These are phyloP conservation scores for Caiman crocodilus DNA, from an alignment of 2,797 vertebrate species.

Conservation along the genomic window DNA sequence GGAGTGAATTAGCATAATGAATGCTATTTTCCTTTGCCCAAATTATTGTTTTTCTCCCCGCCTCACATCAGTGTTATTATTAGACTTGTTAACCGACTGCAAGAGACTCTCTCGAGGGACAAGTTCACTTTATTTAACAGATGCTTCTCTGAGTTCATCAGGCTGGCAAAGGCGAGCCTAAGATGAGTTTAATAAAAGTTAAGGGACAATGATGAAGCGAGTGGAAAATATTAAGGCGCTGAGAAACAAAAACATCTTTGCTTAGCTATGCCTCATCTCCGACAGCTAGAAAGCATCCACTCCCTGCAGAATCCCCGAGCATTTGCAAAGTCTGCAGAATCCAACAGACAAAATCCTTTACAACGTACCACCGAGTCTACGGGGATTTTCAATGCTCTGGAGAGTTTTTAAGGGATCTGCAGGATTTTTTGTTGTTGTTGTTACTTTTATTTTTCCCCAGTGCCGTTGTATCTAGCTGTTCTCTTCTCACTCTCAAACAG, in stretches of 20 bases:
- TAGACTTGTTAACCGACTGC: constrained; percentile 52
- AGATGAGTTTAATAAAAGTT: constrained; percentile 52
- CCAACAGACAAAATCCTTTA: constrained; percentile 37
- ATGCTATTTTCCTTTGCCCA: constrained; percentile 10
- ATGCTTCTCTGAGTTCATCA: constrained; percentile 38
- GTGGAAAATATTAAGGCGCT: constrained; percentile 38
- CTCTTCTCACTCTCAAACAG: not conserved
- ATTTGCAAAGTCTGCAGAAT: constrained; percentile 60
- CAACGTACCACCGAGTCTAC: constrained; percentile 12
- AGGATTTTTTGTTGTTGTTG: constrained; percentile 9
- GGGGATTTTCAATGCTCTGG: constrained; percentile 43
- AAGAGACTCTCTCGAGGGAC: constrained; percentile 27
- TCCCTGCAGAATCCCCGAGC: not conserved
- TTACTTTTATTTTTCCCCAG: not conserved
- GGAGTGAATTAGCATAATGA: constrained; percentile 55
- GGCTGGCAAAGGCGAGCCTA: constrained; percentile 31
- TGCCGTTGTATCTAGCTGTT: not conserved
- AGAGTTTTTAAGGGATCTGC: constrained; percentile 43
- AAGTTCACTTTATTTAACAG: constrained; percentile 58
- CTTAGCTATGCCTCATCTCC: not conserved
- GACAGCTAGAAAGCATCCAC: constrained; percentile 20
- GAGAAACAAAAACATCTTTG: constrained; percentile 37
- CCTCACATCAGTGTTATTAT: constrained; percentile 29
- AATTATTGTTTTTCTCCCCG: constrained; percentile 53
- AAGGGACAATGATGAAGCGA: constrained; percentile 35